phyloP scores from a whole-genome alignment of 1,140 invertebrate genomes.

The Steinernema feltiae region DNA sequence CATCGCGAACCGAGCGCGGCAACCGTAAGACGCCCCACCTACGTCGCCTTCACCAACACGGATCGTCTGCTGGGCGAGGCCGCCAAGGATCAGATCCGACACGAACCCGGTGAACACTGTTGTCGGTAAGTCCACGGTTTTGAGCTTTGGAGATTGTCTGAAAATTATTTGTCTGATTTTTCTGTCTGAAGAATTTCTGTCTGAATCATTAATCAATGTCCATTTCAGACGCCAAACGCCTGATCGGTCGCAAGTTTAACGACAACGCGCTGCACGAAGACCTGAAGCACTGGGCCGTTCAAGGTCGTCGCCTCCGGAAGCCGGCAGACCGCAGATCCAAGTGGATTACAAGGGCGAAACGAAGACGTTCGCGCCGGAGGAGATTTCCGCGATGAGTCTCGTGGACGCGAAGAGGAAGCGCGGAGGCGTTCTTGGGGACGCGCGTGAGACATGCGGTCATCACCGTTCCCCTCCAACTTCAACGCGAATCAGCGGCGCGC shows the following conservation, averaged over 20 bases:
- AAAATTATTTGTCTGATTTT: too few species aligned
- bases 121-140: slow-evolving; percentile 56
- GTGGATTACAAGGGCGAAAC: slow-evolving; percentile 73
- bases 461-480: slow-evolving; percentile 63
- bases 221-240: slow-evolving; percentile 69
- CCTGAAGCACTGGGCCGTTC: slow-evolving; percentile 88
- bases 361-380: slow-evolving; percentile 83
- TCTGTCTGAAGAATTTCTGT: too few species aligned
- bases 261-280: slow-evolving; percentile 80
- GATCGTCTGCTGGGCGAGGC: slow-evolving; percentile 92
- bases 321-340: slow-evolving; percentile 56
- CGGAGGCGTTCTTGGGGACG: slow-evolving; percentile 61
- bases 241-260: slow-evolving; percentile 85
- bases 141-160: too few species aligned
- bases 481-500: slow-evolving; percentile 70
- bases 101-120: slow-evolving; percentile 77
- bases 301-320: slow-evolving; percentile 39
- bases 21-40: slow-evolving; percentile 90
- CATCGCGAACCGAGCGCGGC: slow-evolving; percentile 86
- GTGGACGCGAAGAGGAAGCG: slow-evolving; percentile 62
- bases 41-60: slow-evolving; percentile 91
- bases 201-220: too few species aligned
- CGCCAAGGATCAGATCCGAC: slow-evolving; percentile 79
- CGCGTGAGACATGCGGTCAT: slow-evolving; percentile 50
- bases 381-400: slow-evolving; percentile 79